Evolutionary conservation across 2,888 invertebrate species (phyloP).

Genomic region (Nebria brevicollis): DNA sequence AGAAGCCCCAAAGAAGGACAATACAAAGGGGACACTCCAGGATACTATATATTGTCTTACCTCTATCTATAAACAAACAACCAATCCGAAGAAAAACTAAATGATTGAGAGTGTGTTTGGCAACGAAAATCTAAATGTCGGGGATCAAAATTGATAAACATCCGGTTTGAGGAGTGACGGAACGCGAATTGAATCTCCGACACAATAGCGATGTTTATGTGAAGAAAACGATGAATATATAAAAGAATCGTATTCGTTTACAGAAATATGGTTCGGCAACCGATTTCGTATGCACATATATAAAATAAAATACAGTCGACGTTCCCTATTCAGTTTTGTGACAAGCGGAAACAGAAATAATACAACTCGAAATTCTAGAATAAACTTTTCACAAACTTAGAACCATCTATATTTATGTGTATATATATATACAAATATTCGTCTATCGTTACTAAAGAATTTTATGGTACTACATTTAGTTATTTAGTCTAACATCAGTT

Average conservation of each 20-base stretch:
- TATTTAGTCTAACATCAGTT: constrained; percentile 68
- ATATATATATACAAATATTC: no score
- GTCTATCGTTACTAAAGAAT: no score
- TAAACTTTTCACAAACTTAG: not conserved
- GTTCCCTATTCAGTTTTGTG: not conserved
- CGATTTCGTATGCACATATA: not conserved
- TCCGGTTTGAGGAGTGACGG: not conserved
- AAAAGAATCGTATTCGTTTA: not conserved
- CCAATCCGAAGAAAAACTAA: not conserved
- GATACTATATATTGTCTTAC: not conserved
- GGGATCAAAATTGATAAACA: not conserved
- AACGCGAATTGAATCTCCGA: not conserved
- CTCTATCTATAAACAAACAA: not conserved
- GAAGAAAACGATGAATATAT: not conserved
- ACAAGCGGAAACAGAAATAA: not conserved
- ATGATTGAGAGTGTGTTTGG: no score
- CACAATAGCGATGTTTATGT: not conserved
- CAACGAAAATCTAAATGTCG: no score
- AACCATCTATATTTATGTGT: not conserved
- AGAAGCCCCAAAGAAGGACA: not conserved
- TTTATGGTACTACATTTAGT: not conserved
- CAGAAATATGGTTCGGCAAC: not conserved
- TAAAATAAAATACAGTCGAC: not conserved
- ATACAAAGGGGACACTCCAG: not conserved
- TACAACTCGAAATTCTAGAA: not conserved